A percentile compares a stretch with the other conserved stretches of the same genome.
Evolutionary conservation across 30 jellyfish, hydroid and myxozoan genomes (phyloP).

Genomic region (Aurelia sp.): DNA sequence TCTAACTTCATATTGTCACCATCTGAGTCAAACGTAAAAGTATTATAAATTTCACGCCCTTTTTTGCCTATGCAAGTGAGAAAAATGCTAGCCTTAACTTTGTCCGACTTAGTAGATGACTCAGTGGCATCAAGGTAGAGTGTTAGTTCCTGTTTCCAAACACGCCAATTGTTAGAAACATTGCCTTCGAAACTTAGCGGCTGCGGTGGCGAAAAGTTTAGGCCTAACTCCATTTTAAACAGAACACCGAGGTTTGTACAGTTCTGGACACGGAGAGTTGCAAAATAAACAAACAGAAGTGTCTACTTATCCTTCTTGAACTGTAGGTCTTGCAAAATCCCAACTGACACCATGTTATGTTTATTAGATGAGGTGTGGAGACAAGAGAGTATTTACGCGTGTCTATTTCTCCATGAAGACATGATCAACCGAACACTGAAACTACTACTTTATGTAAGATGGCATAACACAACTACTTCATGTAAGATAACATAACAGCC

Average conservation of each 20-base stretch:
- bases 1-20: too few species aligned
- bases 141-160: too few species aligned
- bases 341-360: constrained; percentile 66
- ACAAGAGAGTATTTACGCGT: background rate
- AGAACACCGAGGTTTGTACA: constrained; percentile 14
- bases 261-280: constrained; percentile 11
- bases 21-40: too few species aligned
- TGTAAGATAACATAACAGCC: too few species aligned
- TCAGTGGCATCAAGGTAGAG: too few species aligned
- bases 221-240: constrained; percentile 23
- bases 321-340: constrained; percentile 46
- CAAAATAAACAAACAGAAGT: background rate
- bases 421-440: too few species aligned
- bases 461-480: too few species aligned
- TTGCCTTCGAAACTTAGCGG: background rate
- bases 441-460: too few species aligned
- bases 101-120: background rate
- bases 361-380: background rate
- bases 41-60: constrained; percentile 14
- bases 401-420: too few species aligned
- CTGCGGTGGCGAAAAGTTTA: constrained; percentile 13
- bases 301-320: constrained; percentile 36
- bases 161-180: too few species aligned
- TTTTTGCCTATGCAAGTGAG: constrained; percentile 24
- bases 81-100: constrained; percentile 5